Percentiles rank a stretch among this genome's conserved stretches.
Evolutionary conservation across 2,113 vertebrate genomes (phyloP).

Genomic region (Dendrocopos noguchii): DNA sequence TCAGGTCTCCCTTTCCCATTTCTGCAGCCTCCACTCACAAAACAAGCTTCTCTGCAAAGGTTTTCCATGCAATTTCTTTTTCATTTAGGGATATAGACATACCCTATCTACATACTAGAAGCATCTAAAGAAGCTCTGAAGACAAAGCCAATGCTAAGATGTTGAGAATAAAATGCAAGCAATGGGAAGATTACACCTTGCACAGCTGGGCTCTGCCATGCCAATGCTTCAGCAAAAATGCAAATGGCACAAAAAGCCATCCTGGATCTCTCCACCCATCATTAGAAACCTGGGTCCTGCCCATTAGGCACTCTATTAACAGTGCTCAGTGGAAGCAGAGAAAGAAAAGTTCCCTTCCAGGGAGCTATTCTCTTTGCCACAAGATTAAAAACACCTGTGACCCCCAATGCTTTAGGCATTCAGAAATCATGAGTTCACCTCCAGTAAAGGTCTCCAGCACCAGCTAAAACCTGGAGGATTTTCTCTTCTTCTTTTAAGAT

Average conservation of each 20-base stretch:
- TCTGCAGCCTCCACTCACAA: neutral
- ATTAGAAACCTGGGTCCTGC: neutral
- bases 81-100: neutral
- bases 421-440: neutral
- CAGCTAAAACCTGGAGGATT: constrained; percentile 11
- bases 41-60: neutral
- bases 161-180: neutral
- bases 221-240: neutral
- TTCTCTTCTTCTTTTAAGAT: constrained; percentile 35
- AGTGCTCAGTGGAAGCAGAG: neutral
- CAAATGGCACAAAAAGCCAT: neutral
- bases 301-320: constrained; percentile 24
- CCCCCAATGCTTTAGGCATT: constrained; percentile 4
- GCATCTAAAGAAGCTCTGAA: neutral
- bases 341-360: neutral
- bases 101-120: neutral
- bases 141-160: neutral
- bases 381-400: constrained; percentile 26
- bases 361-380: neutral
- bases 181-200: neutral
- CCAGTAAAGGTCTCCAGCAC: neutral
- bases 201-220: neutral
- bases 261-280: neutral
- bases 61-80: neutral
- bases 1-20: neutral